Conservation (phyloP, 2,888 invertebrate genomes). For the Agriopis marginaria region DNA sequence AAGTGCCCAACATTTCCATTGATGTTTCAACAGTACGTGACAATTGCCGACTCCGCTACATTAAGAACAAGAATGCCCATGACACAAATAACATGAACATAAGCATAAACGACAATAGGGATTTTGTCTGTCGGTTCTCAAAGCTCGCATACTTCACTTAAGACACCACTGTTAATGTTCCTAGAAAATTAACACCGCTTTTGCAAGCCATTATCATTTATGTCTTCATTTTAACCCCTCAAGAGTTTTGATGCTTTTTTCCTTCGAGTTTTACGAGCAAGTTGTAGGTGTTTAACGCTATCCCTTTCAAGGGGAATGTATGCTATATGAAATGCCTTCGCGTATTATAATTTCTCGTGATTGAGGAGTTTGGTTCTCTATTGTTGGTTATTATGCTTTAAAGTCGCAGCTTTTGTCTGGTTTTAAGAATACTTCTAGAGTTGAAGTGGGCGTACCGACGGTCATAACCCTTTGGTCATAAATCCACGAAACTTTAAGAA, state of each 20-base stretch:
- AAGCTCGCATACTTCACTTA: constrained; percentile 61
- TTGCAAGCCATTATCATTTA: constrained; percentile 69
- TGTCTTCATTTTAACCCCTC: constrained; percentile 71
- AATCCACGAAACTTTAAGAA: constrained; percentile 56
- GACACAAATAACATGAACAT: constrained; percentile 60
- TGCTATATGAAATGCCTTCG: constrained; percentile 31
- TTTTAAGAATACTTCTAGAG: constrained; percentile 48
- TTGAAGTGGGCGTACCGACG: constrained; percentile 56
- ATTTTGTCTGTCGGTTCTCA: constrained; percentile 61
- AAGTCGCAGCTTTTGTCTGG: constrained; percentile 49
- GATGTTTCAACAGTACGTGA: constrained; percentile 65
- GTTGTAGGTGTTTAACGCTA: constrained; percentile 43
- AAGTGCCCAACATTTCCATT: constrained; percentile 60
- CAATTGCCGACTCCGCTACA: constrained; percentile 53
- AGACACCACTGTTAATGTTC: constrained; percentile 69
- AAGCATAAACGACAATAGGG: constrained; percentile 61
- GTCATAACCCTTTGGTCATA: constrained; percentile 62
- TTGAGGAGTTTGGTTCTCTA: constrained; percentile 36
- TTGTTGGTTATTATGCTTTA: constrained; percentile 38
- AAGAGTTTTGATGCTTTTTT: constrained; percentile 55
- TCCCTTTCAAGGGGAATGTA: constrained; percentile 39
- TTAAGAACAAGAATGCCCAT: constrained; percentile 56
- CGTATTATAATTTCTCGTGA: constrained; percentile 29
- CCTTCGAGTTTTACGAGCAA: constrained; percentile 51
- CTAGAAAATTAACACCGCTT: constrained; percentile 72